Evolutionary conservation across 2,113 vertebrate genomes (phyloP).

Genomic region (Nannospalax galili): DNA sequence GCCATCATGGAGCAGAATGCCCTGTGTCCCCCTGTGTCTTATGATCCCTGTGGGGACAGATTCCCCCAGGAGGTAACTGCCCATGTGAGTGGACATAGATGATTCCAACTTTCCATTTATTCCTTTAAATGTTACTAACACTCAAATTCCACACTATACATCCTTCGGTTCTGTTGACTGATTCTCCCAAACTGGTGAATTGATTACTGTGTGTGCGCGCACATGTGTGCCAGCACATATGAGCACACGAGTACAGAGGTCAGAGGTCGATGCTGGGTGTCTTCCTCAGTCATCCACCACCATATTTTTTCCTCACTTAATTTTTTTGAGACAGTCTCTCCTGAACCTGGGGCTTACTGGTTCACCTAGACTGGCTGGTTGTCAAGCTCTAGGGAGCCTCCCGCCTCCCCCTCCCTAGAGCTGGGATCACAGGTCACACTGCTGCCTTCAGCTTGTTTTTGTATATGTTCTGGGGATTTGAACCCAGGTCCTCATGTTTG

Average conservation of each 20-base stretch:
- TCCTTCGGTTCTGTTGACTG: background rate
- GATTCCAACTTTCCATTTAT: background rate
- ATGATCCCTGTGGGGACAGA: too few species aligned
- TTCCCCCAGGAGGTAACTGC: fast-evolving
- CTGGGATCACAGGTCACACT: background rate
- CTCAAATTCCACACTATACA: too few species aligned
- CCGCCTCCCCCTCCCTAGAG: background rate
- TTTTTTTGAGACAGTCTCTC: background rate
- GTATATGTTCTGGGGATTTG: background rate
- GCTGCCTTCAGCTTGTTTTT: background rate
- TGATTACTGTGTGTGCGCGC: too few species aligned
- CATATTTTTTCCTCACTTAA: background rate
- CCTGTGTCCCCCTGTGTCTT: background rate
- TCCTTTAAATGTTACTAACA: background rate
- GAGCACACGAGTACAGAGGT: background rate
- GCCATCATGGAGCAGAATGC: background rate
- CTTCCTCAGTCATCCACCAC: background rate
- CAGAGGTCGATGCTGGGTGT: background rate
- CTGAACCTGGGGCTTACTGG: background rate
- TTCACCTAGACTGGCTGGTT: background rate
- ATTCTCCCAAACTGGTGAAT: background rate
- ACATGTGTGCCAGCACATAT: background rate
- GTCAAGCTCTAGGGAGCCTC: background rate
- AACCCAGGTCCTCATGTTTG: background rate
- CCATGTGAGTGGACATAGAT: too few species aligned